Evolutionary conservation across 1,140 invertebrate genomes (phyloP).

Genomic region (Diprion similis): DNA sequence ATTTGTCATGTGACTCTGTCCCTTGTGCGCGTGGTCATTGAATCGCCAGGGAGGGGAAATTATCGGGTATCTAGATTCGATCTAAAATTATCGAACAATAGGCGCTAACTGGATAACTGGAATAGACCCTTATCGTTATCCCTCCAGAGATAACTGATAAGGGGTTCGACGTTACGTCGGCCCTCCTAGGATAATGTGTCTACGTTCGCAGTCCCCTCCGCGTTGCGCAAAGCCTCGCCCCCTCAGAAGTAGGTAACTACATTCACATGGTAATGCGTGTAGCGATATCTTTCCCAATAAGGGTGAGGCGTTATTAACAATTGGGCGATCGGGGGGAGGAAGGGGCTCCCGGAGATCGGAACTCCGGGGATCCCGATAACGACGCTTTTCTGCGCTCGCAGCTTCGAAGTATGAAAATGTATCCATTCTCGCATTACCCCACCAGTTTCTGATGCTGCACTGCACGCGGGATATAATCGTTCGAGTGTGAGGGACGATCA

Average conservation of each 20-base stretch:
- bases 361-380: background rate
- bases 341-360: background rate
- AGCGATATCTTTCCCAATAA: constrained; percentile 50
- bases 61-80: constrained; percentile 47
- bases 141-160: constrained; percentile 1
- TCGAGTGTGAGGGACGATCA: no score
- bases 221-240: constrained; percentile 29
- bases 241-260: constrained; percentile 45
- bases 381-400: background rate
- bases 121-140: constrained; percentile 51
- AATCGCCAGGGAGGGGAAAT: constrained; percentile 31
- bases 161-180: constrained; percentile 55
- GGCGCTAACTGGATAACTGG: constrained; percentile 61
- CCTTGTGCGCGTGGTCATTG: constrained; percentile 35
- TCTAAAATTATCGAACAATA: constrained; percentile 61
- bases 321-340: constrained; percentile 33
- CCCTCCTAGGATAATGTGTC: constrained; percentile 57
- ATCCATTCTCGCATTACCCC: background rate
- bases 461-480: background rate
- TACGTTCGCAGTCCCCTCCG: constrained; percentile 42
- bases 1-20: constrained; percentile 55
- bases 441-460: background rate
- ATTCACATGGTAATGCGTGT: constrained; percentile 61
- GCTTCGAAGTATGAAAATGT: background rate
- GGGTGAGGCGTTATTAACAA: constrained; percentile 59